Conservation (phyloP, 2,888 invertebrate genomes). For the Macrostomum cliftonense region DNA sequence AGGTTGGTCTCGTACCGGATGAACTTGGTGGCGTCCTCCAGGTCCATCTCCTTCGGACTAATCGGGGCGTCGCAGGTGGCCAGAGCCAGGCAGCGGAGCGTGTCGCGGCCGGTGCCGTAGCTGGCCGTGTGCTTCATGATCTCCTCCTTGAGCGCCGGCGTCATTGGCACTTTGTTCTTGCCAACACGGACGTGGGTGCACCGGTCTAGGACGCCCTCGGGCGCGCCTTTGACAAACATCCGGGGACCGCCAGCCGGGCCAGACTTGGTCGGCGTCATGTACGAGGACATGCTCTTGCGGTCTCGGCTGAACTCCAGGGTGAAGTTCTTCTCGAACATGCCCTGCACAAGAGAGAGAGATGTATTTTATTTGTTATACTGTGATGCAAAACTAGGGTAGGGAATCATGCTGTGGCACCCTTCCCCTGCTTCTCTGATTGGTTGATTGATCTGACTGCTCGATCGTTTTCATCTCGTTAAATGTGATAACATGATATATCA, state of each 20-base stretch:
- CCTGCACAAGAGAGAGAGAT: too few relatives aligned
- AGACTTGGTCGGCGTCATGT: constrained; percentile 50
- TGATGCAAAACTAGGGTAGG: neutral
- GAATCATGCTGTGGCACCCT: too few relatives aligned
- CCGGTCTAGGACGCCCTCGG: constrained; percentile 88
- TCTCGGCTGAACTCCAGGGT: constrained; percentile 98
- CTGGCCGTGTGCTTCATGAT: constrained; percentile 47
- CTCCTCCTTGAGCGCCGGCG: constrained; percentile 64
- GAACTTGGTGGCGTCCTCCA: constrained; percentile 86
- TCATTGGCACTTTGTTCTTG: constrained; percentile 71
- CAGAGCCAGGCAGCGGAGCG: constrained; percentile 60
- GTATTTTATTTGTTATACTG: too few relatives aligned
- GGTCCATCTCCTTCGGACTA: constrained; percentile 86
- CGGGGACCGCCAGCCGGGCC: constrained; percentile 1
- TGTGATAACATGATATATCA: too few relatives aligned
- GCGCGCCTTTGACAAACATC: constrained; percentile 52
- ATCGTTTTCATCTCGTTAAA: too few relatives aligned
- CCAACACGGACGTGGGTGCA: constrained; percentile 93
- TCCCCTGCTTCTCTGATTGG: too few relatives aligned
- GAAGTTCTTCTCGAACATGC: constrained; percentile 57
- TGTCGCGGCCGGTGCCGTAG: constrained; percentile 15
- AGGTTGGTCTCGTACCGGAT: constrained; percentile 81
- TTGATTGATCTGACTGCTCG: too few relatives aligned
- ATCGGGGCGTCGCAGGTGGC: constrained; percentile 82
- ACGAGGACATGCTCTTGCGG: constrained; percentile 98